Evolutionary conservation across 92 coral and sea anemone species (phyloP).

Genomic region (Actinostola sp.): DNA sequence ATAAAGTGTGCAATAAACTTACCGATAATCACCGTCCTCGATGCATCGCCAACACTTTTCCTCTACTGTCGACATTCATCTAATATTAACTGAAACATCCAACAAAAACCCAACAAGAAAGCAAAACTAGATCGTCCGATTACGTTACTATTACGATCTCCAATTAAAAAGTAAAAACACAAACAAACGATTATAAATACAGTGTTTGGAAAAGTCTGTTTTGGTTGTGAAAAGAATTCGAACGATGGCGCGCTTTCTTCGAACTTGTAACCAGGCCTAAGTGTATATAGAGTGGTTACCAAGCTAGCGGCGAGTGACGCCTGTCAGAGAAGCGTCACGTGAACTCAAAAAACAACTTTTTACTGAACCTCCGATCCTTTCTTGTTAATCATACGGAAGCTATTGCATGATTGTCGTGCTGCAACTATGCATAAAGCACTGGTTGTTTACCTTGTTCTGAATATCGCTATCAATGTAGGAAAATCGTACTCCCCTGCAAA

Average conservation of each 20-base stretch:
- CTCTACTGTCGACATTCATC: constrained; percentile 28
- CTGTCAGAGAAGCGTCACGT: constrained; percentile 38
- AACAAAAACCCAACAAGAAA: no score
- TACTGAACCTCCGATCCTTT: no score
- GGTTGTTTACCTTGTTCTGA: neutral
- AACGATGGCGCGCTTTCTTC: constrained; percentile 19
- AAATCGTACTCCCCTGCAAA: constrained; percentile 53
- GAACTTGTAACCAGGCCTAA: constrained; percentile 28
- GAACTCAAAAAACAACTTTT: constrained; percentile 10
- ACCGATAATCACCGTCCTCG: constrained; percentile 57
- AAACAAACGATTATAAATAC: neutral
- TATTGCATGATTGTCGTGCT: no score
- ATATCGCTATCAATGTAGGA: neutral
- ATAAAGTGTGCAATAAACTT: neutral
- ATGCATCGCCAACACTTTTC: constrained; percentile 28
- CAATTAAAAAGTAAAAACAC: neutral
- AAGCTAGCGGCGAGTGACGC: constrained; percentile 29
- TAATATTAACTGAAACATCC: no score
- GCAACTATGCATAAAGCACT: neutral
- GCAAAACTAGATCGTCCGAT: no score
- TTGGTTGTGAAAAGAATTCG: neutral
- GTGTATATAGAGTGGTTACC: neutral
- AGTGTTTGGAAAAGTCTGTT: neutral
- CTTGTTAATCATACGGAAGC: no score
- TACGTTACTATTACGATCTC: no score